These are phyloP conservation scores for Girardia tigrina DNA, from an alignment of 2,888 invertebrate genomes.

Conservation along the genomic window DNA sequence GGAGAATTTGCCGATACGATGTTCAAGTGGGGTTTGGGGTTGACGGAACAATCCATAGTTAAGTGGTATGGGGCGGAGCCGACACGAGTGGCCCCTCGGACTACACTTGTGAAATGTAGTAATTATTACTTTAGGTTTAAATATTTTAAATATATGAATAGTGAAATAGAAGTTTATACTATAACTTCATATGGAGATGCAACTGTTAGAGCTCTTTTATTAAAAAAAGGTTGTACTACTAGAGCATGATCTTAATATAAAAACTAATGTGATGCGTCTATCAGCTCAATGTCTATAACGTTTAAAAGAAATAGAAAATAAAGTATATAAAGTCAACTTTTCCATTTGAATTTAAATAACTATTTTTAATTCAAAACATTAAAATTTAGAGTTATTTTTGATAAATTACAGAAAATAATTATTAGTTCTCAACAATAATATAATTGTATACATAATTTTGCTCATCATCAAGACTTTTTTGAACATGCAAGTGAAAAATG, in stretches of 20 bases:
- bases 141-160: slow-evolving; percentile 58
- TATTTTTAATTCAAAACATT: no score
- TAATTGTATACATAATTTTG: no score
- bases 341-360: background rate
- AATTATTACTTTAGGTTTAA: background rate
- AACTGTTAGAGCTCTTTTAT: slow-evolving; percentile 64
- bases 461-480: no score
- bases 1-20: no score
- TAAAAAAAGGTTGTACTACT: slow-evolving; percentile 59
- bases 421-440: no score
- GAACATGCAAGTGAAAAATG: no score
- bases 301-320: slow-evolving; percentile 59
- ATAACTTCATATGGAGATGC: slow-evolving; percentile 72
- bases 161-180: slow-evolving; percentile 70
- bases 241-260: slow-evolving; percentile 52
- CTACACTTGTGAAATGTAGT: slow-evolving; percentile 56
- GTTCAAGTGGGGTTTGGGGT: slow-evolving; percentile 60
- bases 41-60: slow-evolving; percentile 59
- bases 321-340: slow-evolving; percentile 40
- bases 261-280: background rate
- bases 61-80: no score
- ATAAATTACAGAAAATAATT: no score
- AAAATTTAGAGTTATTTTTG: no score
- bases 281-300: slow-evolving; percentile 57
- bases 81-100: no score